Evolutionary conservation across 1,140 invertebrate species (phyloP).

Genomic region (Hirudo medicinalis): DNA sequence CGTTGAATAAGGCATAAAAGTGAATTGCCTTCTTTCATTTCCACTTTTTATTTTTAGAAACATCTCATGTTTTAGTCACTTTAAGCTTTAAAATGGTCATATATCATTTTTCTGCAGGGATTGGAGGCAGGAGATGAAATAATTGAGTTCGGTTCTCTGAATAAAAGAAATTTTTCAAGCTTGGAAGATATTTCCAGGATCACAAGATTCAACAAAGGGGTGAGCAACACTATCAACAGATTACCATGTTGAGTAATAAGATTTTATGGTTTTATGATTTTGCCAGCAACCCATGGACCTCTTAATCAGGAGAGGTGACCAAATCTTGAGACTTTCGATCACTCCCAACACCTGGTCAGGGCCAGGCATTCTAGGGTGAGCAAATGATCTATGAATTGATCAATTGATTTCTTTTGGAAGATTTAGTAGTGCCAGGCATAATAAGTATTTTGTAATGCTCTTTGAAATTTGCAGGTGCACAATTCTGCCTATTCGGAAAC

Average conservation of each 20-base stretch:
- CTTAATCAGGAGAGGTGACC: constrained; percentile 27
- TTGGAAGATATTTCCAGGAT: constrained; percentile 52
- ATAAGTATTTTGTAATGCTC: background rate
- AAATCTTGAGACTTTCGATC: constrained; percentile 25
- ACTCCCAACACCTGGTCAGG: constrained; percentile 33
- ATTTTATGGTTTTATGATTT: constrained; percentile 12
- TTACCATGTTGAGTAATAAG: background rate
- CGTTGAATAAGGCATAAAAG: no score
- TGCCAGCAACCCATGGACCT: constrained; percentile 30
- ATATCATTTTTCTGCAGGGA: constrained; percentile 50
- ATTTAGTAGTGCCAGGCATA: background rate
- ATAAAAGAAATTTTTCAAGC: constrained; percentile 55
- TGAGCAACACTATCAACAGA: background rate
- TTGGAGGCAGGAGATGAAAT: constrained; percentile 58
- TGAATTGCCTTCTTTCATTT: no score
- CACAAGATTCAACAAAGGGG: constrained; percentile 53
- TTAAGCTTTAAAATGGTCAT: no score
- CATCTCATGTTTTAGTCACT: no score
- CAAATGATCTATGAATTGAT: background rate
- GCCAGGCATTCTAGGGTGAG: constrained; percentile 31
- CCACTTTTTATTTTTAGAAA: no score
- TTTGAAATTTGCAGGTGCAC: background rate
- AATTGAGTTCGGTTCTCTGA: constrained; percentile 69
- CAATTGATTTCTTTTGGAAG: background rate
- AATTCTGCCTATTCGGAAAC: background rate